Conservation (phyloP, 2,888 invertebrate species). For the Agrochola circellaris region DNA sequence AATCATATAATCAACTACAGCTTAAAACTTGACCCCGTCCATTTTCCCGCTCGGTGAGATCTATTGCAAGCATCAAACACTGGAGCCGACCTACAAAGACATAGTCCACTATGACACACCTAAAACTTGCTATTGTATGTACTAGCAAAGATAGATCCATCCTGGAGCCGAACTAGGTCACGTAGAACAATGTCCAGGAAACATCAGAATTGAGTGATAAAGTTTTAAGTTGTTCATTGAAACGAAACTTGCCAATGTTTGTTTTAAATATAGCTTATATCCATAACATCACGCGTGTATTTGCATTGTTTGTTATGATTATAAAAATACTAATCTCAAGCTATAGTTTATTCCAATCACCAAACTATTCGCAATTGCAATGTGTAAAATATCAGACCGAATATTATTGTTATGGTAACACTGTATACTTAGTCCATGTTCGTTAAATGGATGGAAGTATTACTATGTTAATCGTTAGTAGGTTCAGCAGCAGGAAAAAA, state of each 20-base stretch:
- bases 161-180: constrained; percentile 40
- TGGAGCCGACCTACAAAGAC: constrained; percentile 36
- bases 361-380: neutral
- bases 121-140: constrained; percentile 7
- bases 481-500: constrained; percentile 42
- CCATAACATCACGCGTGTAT: too few species aligned
- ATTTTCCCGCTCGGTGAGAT: constrained; percentile 22
- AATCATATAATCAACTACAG: neutral
- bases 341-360: neutral
- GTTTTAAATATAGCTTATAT: neutral
- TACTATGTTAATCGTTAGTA: constrained; percentile 11
- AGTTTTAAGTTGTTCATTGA: neutral
- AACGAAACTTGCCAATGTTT: neutral
- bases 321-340: neutral
- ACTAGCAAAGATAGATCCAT: constrained; percentile 1
- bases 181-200: constrained; percentile 24
- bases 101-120: constrained; percentile 23
- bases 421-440: neutral
- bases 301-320: neutral
- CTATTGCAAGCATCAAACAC: constrained; percentile 45
- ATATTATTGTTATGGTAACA: too few species aligned
- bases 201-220: constrained; percentile 7
- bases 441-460: constrained; percentile 2
- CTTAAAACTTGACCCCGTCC: constrained; percentile 15
- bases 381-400: neutral